A percentile compares a stretch with the other conserved stretches of the same genome.
phyloP scores from a whole-genome alignment of 1,140 invertebrate genomes.

The Zaprionus camerounensis region DNA sequence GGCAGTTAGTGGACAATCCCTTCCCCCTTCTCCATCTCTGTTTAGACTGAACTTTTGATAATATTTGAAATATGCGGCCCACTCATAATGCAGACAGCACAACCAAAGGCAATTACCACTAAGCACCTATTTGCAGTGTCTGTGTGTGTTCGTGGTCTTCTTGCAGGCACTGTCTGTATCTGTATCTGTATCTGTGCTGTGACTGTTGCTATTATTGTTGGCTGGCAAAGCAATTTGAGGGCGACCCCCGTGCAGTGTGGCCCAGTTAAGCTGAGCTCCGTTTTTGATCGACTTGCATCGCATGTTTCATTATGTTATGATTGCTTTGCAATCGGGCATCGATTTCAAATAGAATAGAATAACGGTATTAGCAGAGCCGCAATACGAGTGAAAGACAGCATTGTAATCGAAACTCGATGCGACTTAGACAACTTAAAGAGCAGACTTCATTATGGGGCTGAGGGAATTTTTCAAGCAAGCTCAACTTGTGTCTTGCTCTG shows the following conservation, averaged over 20 bases:
- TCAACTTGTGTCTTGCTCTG: background rate
- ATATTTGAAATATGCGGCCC: slow-evolving; percentile 38
- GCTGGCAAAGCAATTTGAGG: slow-evolving; percentile 37
- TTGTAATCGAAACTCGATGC: too few relatives aligned
- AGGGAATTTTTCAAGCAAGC: background rate
- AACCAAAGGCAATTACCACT: slow-evolving; percentile 49
- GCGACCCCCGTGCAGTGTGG: background rate
- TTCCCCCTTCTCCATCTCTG: slow-evolving; percentile 18
- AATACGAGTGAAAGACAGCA: background rate
- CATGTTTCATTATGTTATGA: slow-evolving; percentile 67
- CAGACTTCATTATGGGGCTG: too few relatives aligned
- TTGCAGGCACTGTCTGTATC: background rate
- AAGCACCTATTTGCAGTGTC: slow-evolving; percentile 30
- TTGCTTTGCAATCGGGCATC: slow-evolving; percentile 27
- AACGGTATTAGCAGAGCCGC: background rate
- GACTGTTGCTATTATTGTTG: background rate
- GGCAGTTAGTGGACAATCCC: background rate
- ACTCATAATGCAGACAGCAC: background rate
- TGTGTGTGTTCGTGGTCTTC: background rate
- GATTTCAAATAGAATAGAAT: background rate
- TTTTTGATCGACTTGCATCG: slow-evolving; percentile 31
- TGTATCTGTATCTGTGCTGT: slow-evolving; percentile 15
- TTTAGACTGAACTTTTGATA: slow-evolving; percentile 28
- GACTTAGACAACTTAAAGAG: too few relatives aligned
- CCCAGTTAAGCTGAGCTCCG: slow-evolving; percentile 21